Conservation (phyloP, 2,797 vertebrate genomes). For the Geotrypetes seraphini region DNA sequence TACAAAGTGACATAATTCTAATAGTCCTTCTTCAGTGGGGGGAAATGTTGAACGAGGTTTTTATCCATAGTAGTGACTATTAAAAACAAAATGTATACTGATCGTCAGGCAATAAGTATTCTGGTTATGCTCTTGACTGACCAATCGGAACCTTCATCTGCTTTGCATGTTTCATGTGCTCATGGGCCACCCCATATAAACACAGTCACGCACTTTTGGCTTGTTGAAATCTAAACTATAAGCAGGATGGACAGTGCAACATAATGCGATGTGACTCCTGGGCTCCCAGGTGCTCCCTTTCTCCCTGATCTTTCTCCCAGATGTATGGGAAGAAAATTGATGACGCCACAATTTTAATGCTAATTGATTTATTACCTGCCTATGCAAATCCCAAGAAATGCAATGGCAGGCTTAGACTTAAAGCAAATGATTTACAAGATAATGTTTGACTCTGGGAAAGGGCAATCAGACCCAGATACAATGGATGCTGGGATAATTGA, state of each 20-base stretch:
- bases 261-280: slow-evolving; percentile 25
- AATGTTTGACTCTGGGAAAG: slow-evolving; percentile 69
- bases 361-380: slow-evolving; percentile 78
- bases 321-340: slow-evolving; percentile 56
- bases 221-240: too few species aligned
- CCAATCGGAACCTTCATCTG: too few species aligned
- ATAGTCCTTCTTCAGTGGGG: too few species aligned
- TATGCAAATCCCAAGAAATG: slow-evolving; percentile 52
- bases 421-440: slow-evolving; percentile 75
- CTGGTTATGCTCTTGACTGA: too few species aligned
- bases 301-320: slow-evolving; percentile 27
- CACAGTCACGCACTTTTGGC: too few species aligned
- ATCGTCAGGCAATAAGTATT: too few species aligned
- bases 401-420: slow-evolving; percentile 55
- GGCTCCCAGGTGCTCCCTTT: slow-evolving; percentile 42
- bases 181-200: too few species aligned
- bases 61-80: too few species aligned
- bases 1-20: too few species aligned
- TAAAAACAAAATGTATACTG: too few species aligned
- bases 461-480: slow-evolving; percentile 74
- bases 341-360: slow-evolving; percentile 58
- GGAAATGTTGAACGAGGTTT: too few species aligned
- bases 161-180: too few species aligned
- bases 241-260: background rate
- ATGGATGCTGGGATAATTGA: slow-evolving; percentile 75